A percentile compares a stretch with the other conserved stretches of the same genome.
Conservation (phyloP, 2,797 vertebrate genomes). For the Brachyrhaphis roseni region DNA sequence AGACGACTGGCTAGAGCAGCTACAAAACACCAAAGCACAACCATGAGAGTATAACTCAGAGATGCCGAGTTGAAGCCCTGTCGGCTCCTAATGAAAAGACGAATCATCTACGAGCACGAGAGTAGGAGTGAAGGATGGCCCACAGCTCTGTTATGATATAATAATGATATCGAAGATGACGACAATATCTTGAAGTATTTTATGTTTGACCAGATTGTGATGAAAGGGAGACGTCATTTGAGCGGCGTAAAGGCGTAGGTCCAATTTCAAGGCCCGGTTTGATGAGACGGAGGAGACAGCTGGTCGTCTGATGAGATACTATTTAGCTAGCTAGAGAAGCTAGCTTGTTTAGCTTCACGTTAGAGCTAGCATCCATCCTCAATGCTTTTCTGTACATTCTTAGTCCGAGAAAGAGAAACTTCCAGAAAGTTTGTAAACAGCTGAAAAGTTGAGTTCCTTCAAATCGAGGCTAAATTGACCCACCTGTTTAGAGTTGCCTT, state of each 20-base stretch:
- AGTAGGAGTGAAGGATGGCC: constrained; percentile 1
- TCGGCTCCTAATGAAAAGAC: neutral
- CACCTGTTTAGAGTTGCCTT: too few relatives aligned
- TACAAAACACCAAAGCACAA: neutral
- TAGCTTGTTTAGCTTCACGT: too few relatives aligned
- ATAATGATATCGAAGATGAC: neutral
- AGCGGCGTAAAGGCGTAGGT: neutral
- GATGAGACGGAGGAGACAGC: neutral
- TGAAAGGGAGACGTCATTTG: neutral
- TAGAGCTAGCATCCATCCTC: too few relatives aligned
- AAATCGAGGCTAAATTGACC: too few relatives aligned
- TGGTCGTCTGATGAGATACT: neutral
- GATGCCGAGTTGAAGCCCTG: neutral
- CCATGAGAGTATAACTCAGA: neutral
- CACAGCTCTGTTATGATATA: neutral
- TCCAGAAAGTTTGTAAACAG: too few relatives aligned
- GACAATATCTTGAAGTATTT: neutral
- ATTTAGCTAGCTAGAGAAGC: neutral
- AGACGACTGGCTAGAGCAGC: neutral
- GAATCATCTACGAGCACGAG: neutral
- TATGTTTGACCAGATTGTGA: neutral
- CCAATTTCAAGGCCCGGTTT: neutral
- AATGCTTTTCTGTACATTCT: too few relatives aligned
- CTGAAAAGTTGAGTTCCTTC: too few relatives aligned
- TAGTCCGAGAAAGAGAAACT: too few relatives aligned